These are phyloP conservation scores for Nothocercus julius DNA, from an alignment of 2,113 vertebrate genomes.

Conservation along the genomic window DNA sequence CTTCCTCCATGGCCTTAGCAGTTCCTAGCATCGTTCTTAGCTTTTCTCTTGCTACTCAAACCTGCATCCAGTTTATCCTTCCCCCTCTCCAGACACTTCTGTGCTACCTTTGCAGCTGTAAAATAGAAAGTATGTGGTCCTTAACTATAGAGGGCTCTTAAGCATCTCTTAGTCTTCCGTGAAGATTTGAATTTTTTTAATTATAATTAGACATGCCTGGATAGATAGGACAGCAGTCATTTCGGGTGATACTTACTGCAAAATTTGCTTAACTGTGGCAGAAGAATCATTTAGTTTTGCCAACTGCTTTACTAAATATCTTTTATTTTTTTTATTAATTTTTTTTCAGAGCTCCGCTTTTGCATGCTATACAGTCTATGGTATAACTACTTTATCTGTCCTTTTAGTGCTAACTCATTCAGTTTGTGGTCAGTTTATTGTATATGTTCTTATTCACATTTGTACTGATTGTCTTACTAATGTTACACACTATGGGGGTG, in stretches of 20 bases:
- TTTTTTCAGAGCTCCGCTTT: slow-evolving; percentile 21
- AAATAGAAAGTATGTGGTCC: background rate
- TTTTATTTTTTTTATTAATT: slow-evolving; percentile 34
- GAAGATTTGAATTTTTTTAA: background rate
- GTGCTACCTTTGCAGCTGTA: background rate
- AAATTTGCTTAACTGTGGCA: background rate
- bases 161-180: slow-evolving; percentile 11
- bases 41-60: background rate
- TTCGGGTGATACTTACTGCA: slow-evolving; percentile 18
- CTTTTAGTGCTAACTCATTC: background rate
- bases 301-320: slow-evolving; percentile 56
- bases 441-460: background rate
- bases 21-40: background rate
- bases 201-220: slow-evolving; percentile 37
- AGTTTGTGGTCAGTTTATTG: background rate
- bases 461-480: background rate
- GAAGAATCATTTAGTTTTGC: background rate
- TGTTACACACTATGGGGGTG: background rate
- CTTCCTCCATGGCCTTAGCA: background rate
- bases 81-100: background rate
- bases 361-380: background rate
- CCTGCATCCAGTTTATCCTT: background rate
- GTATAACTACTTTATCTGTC: background rate
- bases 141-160: slow-evolving; percentile 3
- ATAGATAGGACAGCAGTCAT: background rate